Percentiles rank a stretch among this genome's conserved stretches.
Evolutionary conservation across 2,888 invertebrate species (phyloP).

Genomic region (Nymphalis polychloros): DNA sequence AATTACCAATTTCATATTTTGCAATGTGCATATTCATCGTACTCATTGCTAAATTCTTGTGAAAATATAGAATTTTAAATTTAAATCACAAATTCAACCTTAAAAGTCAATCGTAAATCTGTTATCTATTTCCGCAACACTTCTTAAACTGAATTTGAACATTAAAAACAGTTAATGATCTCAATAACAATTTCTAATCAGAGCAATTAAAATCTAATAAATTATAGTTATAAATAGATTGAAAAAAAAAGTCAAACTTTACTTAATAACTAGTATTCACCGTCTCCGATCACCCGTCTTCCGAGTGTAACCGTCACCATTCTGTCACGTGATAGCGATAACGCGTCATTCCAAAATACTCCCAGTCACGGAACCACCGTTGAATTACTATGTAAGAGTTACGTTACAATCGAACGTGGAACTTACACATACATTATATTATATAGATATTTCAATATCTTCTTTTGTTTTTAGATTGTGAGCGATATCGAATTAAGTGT

Average conservation of each 20-base stretch:
- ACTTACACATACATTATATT: no score
- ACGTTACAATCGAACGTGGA: no score
- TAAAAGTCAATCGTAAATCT: no score
- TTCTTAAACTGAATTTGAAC: not conserved
- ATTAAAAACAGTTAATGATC: not conserved
- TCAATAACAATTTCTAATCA: not conserved
- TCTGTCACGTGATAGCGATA: not conserved
- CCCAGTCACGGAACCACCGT: not conserved
- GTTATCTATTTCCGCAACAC: not conserved
- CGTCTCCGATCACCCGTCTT: not conserved
- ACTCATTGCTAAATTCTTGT: not conserved
- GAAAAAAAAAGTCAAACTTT: no score
- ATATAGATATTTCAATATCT: no score
- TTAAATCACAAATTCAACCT: no score
- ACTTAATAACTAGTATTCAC: not conserved
- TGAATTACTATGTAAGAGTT: no score
- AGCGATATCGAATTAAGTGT: no score
- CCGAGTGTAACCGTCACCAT: not conserved
- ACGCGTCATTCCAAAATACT: not conserved
- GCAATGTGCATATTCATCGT: not conserved
- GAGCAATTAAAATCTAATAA: not conserved
- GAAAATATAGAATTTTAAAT: no score
- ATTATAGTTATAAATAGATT: no score
- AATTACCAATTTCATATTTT: not conserved
- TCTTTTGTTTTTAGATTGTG: no score